phyloP scores from a whole-genome alignment of 2,888 invertebrate species.

The Apodemia zela region DNA sequence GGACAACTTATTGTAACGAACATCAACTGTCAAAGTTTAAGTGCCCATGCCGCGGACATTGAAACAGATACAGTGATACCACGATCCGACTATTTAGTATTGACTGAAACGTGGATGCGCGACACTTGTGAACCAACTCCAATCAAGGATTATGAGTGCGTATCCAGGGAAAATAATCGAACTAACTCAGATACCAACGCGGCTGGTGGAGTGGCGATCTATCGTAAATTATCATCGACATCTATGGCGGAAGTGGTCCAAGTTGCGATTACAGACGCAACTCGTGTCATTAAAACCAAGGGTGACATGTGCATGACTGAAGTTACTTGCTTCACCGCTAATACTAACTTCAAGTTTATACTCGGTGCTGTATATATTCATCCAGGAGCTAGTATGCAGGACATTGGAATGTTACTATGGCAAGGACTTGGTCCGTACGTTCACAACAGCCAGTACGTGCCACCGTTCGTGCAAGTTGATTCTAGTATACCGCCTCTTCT shows the following conservation, averaged over 20 bases:
- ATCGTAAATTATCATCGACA: constrained; percentile 25
- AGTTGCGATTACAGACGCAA: constrained; percentile 27
- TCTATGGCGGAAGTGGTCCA: constrained; percentile 3
- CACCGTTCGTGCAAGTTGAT: constrained; percentile 31
- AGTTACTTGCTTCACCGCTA: constrained; percentile 34
- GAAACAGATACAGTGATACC: constrained; percentile 34
- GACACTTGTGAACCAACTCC: constrained; percentile 35
- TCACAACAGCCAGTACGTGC: constrained; percentile 32
- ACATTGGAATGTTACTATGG: constrained; percentile 31
- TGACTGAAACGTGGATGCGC: constrained; percentile 38
- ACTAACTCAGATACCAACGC: constrained; percentile 31
- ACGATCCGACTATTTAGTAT: constrained; percentile 33
- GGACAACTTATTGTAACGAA: constrained; percentile 32
- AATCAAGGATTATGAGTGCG: constrained; percentile 28
- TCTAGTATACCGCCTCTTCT: constrained; percentile 31
- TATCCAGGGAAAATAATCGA: constrained; percentile 35
- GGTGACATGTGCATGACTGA: constrained; percentile 34
- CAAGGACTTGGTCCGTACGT: constrained; percentile 32
- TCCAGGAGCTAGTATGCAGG: constrained; percentile 31
- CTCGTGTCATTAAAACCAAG: constrained; percentile 23
- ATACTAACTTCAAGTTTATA: constrained; percentile 28
- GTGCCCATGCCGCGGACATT: constrained; percentile 27
- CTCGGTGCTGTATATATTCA: constrained; percentile 35
- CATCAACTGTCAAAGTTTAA: constrained; percentile 28
- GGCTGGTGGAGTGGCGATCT: constrained; percentile 37